These are phyloP conservation scores for Chionis minor DNA, from an alignment of 2,113 vertebrate genomes.

Conservation along the genomic window DNA sequence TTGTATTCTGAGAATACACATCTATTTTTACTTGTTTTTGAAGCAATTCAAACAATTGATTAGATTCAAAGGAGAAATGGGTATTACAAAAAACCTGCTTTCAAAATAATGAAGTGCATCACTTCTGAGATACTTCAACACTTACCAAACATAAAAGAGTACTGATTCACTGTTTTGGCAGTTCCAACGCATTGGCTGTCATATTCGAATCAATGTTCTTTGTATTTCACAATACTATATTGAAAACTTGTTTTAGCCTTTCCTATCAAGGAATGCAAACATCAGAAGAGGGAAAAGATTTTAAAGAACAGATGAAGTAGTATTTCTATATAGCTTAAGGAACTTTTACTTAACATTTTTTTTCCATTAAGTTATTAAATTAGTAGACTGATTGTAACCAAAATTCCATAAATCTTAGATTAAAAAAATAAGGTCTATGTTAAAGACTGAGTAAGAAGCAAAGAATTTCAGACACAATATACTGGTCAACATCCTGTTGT, in stretches of 20 bases:
- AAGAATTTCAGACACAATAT: neutral
- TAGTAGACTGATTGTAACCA: neutral
- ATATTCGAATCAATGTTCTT: neutral
- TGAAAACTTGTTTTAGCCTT: neutral
- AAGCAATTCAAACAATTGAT: conserved; percentile 6
- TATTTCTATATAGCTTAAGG: neutral
- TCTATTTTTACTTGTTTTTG: neutral
- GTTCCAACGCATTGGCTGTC: neutral
- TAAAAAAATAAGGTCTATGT: neutral
- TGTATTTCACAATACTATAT: neutral
- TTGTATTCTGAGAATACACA: neutral
- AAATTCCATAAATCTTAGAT: neutral
- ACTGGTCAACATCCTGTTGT: neutral
- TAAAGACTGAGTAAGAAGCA: neutral
- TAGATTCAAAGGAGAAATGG: conserved; percentile 6
- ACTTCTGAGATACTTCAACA: conserved; percentile 26
- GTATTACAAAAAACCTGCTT: neutral
- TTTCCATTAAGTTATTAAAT: neutral
- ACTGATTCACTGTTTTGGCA: neutral
- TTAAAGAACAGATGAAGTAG: neutral
- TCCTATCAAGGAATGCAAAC: neutral
- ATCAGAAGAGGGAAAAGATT: neutral
- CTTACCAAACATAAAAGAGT: conserved; percentile 3
- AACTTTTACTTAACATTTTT: neutral
- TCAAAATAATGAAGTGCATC: conserved; percentile 14